Percentiles rank a stretch among this genome's conserved stretches.
phyloP scores from a whole-genome alignment of 92 coral and sea anemone genomes.

The Epizoanthus rinbou region DNA sequence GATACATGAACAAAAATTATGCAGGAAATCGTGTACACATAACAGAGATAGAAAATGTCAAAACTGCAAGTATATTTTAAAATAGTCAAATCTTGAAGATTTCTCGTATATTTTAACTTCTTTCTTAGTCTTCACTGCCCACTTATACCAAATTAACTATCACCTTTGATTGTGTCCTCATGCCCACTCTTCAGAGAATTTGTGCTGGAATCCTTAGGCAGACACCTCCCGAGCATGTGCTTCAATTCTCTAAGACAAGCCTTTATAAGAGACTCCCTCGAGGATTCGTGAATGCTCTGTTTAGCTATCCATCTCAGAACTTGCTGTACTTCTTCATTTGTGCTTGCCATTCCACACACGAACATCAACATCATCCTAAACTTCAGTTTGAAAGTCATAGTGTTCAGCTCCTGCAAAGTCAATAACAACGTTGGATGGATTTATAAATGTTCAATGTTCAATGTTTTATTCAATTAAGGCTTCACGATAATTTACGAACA shows the following conservation, averaged over 20 bases:
- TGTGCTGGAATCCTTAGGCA: background rate
- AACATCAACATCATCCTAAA: slow-evolving; percentile 1
- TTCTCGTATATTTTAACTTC: background rate
- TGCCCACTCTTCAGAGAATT: background rate
- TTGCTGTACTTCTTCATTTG: slow-evolving; percentile 3
- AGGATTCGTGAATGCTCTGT: background rate
- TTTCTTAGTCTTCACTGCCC: no score
- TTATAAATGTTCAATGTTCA: no score
- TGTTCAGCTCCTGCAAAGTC: slow-evolving; percentile 17
- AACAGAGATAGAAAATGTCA: background rate
- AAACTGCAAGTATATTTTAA: background rate
- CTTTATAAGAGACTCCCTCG: background rate
- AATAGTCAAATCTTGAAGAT: background rate
- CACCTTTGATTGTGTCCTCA: background rate
- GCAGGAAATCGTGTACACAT: background rate
- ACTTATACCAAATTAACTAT: no score
- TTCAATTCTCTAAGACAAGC: background rate
- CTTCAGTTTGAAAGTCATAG: background rate
- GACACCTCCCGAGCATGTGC: background rate
- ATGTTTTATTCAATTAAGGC: no score
- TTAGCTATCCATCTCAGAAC: slow-evolving; percentile 6
- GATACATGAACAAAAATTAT: background rate
- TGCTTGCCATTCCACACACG: slow-evolving; percentile 22
- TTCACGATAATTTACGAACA: no score
- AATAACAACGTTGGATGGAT: background rate